These are phyloP conservation scores for Danaus plexippus DNA, from an alignment of 1,140 invertebrate genomes.

Conservation along the genomic window DNA sequence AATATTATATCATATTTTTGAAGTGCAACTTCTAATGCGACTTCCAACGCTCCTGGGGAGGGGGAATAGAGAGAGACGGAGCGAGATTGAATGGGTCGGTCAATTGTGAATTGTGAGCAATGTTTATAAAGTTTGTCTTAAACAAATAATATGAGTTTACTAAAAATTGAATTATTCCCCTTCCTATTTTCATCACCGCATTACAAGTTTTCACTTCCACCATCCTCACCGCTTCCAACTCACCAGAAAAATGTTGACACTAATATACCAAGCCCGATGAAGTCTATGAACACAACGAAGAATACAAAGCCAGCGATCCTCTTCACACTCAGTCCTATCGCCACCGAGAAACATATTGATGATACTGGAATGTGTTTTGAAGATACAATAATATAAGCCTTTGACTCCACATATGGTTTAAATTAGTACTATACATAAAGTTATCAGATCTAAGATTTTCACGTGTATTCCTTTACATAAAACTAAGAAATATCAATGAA, in stretches of 20 bases:
- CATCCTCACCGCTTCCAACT: too few species aligned
- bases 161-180: background rate
- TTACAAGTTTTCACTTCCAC: background rate
- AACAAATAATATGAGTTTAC: background rate
- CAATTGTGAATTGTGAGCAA: background rate
- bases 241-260: constrained; percentile 94
- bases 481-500: too few species aligned
- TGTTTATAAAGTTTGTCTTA: background rate
- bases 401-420: too few species aligned
- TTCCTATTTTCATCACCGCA: background rate
- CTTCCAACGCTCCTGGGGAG: too few species aligned
- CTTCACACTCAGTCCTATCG: constrained; percentile 81
- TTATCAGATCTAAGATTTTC: too few species aligned
- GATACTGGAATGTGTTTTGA: constrained; percentile 77
- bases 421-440: too few species aligned
- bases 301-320: constrained; percentile 91
- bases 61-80: too few species aligned
- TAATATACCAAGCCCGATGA: constrained; percentile 88
- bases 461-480: too few species aligned
- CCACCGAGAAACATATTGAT: constrained; percentile 90
- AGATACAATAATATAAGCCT: too few species aligned
- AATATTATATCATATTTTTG: too few species aligned
- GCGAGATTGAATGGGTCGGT: too few species aligned
- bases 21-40: too few species aligned
- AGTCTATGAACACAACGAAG: constrained; percentile 96